These are phyloP conservation scores for Sebastes hubbsi DNA, from an alignment of 2,797 vertebrate species.

Conservation along the genomic window DNA sequence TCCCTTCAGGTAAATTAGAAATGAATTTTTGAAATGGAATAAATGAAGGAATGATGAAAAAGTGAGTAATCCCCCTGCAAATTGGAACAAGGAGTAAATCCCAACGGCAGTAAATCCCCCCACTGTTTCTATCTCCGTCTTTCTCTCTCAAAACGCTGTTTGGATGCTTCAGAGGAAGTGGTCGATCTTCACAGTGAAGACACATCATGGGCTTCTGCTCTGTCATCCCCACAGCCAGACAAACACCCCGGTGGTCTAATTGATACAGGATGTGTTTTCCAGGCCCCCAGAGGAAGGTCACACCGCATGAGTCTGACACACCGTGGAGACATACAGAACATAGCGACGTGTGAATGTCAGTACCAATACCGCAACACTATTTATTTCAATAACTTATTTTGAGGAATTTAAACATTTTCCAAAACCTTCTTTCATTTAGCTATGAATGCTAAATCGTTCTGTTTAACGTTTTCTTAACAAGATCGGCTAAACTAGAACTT, in stretches of 20 bases:
- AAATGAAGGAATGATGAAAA: constrained; percentile 68
- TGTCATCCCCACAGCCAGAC: constrained; percentile 44
- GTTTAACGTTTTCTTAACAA: background rate
- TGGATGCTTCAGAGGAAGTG: constrained; percentile 56
- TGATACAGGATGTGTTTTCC: constrained; percentile 49
- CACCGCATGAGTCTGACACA: constrained; percentile 21
- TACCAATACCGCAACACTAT: background rate
- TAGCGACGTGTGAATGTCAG: background rate
- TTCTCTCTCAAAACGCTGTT: constrained; percentile 8
- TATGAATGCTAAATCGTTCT: background rate
- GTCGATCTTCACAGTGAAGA: constrained; percentile 48
- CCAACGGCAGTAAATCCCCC: constrained; percentile 52
- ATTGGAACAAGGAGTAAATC: constrained; percentile 75
- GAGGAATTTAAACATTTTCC: background rate
- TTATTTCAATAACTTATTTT: background rate
- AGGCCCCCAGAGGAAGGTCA: constrained; percentile 52
- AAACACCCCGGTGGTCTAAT: constrained; percentile 56
- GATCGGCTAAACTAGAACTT: background rate
- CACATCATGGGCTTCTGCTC: constrained; percentile 39
- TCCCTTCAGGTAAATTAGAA: constrained; percentile 70
- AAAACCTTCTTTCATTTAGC: background rate
- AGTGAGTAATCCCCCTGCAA: constrained; percentile 73
- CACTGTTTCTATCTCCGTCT: constrained; percentile 27
- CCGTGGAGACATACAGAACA: background rate
- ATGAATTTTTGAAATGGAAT: constrained; percentile 67